Conservation (phyloP, 2,113 vertebrate genomes). For the Varanus salvator region DNA sequence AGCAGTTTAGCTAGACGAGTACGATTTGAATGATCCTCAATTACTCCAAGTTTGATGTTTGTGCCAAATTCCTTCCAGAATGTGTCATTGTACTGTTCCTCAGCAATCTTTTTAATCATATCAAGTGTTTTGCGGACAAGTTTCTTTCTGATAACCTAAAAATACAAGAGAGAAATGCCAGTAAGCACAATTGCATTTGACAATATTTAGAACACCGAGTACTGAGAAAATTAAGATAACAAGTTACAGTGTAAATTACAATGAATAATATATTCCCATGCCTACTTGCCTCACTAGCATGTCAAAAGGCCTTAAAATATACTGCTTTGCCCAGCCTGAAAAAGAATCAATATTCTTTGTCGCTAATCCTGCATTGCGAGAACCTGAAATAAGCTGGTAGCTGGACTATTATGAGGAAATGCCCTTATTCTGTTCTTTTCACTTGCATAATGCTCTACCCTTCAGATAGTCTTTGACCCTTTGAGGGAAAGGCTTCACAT, state of each 20-base stretch:
- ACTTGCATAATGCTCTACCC: background rate
- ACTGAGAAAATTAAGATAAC: background rate
- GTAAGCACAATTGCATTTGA: background rate
- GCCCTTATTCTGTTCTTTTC: too few relatives aligned
- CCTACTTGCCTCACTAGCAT: background rate
- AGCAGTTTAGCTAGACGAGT: slow-evolving; percentile 97
- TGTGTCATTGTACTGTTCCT: slow-evolving; percentile 94
- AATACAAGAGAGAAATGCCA: background rate
- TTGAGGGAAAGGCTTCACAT: background rate
- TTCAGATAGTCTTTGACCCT: background rate
- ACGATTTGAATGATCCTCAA: slow-evolving; percentile 98
- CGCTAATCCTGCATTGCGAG: background rate
- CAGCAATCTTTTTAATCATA: slow-evolving; percentile 99
- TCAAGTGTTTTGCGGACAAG: slow-evolving; percentile 98
- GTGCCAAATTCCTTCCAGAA: slow-evolving; percentile 99
- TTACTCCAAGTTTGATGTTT: slow-evolving; percentile 97
- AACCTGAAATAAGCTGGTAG: background rate
- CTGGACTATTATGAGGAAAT: background rate
- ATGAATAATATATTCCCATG: background rate
- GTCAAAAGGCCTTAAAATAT: background rate
- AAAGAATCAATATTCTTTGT: background rate
- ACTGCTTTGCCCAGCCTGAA: background rate
- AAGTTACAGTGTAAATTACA: background rate
- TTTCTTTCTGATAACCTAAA: slow-evolving; percentile 97
- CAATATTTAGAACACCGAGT: background rate